phyloP scores from a whole-genome alignment of 2,113 vertebrate species.

The Austrofundulus limnaeus region DNA sequence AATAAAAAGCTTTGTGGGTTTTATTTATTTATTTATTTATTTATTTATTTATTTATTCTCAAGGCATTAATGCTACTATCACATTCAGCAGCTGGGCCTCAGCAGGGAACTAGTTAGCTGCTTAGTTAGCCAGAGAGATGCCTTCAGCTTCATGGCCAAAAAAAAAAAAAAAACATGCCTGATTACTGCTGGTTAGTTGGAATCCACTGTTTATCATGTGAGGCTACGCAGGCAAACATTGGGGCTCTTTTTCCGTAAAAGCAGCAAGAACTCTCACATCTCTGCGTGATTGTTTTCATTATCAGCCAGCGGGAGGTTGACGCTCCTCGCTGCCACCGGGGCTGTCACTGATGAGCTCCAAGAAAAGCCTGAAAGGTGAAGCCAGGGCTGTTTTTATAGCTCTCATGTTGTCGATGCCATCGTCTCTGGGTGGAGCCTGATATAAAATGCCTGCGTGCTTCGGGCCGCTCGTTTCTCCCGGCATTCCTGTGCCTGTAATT shows the following conservation, averaged over 20 bases:
- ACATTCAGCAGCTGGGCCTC: constrained; percentile 61
- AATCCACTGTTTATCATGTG: too few species aligned
- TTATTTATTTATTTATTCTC: too few species aligned
- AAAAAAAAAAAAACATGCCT: too few species aligned
- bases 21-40: not conserved
- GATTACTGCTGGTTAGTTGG: constrained; percentile 54
- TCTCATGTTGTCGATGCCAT: constrained; percentile 45
- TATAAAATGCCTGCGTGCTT: constrained; percentile 42
- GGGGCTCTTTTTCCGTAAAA: constrained; percentile 42
- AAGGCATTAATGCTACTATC: constrained; percentile 46
- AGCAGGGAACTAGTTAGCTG: constrained; percentile 61
- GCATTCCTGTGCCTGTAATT: constrained; percentile 59
- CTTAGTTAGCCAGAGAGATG: constrained; percentile 60
- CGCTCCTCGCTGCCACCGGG: constrained; percentile 26
- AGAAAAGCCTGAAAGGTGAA: constrained; percentile 41
- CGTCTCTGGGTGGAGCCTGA: constrained; percentile 38
- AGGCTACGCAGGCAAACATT: constrained; percentile 14
- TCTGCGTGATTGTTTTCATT: constrained; percentile 58
- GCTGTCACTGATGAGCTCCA: constrained; percentile 10
- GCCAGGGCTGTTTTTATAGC: constrained; percentile 49
- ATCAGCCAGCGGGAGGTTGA: constrained; percentile 37
- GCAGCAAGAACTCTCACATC: constrained; percentile 37
- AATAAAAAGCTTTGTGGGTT: constrained; percentile 30
- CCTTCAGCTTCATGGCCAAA: too few species aligned
- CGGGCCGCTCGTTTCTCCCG: too few species aligned